Percentiles rank a stretch among this genome's conserved stretches.
Evolutionary conservation across 2,797 vertebrate species (phyloP).

Genomic region (Avahi laniger): DNA sequence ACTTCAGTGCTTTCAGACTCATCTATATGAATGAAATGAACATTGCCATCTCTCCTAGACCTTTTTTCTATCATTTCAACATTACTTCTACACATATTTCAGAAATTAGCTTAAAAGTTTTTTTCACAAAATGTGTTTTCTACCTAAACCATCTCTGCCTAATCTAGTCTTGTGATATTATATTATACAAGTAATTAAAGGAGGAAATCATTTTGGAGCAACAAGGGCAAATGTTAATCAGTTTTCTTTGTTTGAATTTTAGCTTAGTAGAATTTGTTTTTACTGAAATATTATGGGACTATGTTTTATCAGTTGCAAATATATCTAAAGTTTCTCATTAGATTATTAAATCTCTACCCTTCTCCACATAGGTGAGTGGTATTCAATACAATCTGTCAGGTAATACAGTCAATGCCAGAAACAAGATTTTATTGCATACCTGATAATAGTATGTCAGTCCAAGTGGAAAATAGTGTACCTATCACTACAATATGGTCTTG

Average conservation of each 20-base stretch:
- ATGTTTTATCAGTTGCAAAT: neutral
- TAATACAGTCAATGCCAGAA: neutral
- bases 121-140: neutral
- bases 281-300: neutral
- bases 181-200: neutral
- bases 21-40: neutral
- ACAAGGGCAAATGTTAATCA: neutral
- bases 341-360: neutral
- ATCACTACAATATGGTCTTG: neutral
- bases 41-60: rapidly evolving
- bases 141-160: neutral
- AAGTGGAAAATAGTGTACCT: neutral
- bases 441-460: neutral
- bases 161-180: neutral
- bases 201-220: neutral
- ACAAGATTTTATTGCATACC: neutral
- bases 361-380: neutral
- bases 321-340: neutral
- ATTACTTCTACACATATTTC: neutral
- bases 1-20: neutral
- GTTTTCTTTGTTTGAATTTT: neutral
- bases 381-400: neutral
- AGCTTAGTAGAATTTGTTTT: neutral
- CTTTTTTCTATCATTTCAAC: neutral
- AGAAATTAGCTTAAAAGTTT: neutral